A percentile compares a stretch with the other conserved stretches of the same genome.
These are phyloP conservation scores for Platysternon megacephalum DNA, from an alignment of 2,113 vertebrate genomes.

Conservation along the genomic window DNA sequence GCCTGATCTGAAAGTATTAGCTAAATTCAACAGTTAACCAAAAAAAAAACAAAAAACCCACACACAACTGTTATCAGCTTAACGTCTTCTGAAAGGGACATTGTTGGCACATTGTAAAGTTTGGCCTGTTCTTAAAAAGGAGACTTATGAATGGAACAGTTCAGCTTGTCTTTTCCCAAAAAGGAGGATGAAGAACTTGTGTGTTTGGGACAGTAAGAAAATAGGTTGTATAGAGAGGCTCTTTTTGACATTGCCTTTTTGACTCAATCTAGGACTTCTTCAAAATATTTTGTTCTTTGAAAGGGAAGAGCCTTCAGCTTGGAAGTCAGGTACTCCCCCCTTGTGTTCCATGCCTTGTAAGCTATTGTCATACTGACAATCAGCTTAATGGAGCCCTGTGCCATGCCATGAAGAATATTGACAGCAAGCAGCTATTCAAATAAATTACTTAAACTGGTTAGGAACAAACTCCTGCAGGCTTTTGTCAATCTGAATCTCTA, in stretches of 20 bases:
- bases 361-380: neutral
- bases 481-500: fast-evolving
- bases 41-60: neutral
- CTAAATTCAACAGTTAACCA: neutral
- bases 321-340: too few relatives aligned
- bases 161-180: neutral
- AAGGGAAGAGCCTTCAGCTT: neutral
- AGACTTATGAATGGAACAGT: neutral
- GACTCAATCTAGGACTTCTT: neutral
- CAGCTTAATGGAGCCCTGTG: neutral
- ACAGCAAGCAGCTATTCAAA: neutral
- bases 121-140: fast-evolving
- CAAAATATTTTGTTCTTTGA: fast-evolving
- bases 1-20: too few relatives aligned
- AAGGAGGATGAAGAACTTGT: neutral
- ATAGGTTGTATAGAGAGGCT: neutral
- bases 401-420: neutral
- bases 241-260: neutral
- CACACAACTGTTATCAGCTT: neutral
- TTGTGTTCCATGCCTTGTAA: neutral
- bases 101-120: neutral
- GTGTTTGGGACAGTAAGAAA: neutral
- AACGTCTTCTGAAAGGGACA: neutral
- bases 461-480: fast-evolving
- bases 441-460: neutral